Evolutionary conservation across 2,888 invertebrate species (phyloP).

Genomic region (Ectemnius continuus): DNA sequence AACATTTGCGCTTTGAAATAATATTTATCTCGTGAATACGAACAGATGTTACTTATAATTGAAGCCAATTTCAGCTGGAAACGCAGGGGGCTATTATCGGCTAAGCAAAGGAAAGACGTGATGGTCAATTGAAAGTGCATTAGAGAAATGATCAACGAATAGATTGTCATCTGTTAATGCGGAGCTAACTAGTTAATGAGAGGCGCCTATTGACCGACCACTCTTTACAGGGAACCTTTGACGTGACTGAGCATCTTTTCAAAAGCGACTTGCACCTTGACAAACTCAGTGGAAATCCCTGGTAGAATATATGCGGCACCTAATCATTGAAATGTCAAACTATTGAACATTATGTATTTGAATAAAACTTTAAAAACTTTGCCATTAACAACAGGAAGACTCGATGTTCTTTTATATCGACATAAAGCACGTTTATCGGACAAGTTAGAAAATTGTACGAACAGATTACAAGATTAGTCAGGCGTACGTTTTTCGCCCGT

Average conservation of each 20-base stretch:
- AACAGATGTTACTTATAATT: too few relatives aligned
- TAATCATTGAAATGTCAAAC: too few relatives aligned
- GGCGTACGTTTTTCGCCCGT: conserved; percentile 8
- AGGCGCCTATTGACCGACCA: conserved; percentile 65
- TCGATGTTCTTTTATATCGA: too few relatives aligned
- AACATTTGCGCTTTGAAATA: too few relatives aligned
- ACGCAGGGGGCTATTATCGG: conserved; percentile 23
- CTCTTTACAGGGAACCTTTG: conserved; percentile 64
- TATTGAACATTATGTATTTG: too few relatives aligned
- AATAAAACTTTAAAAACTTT: too few relatives aligned
- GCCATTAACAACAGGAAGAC: too few relatives aligned
- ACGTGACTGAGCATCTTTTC: conserved; percentile 69
- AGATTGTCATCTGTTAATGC: conserved; percentile 72
- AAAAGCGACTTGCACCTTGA: conserved; percentile 37
- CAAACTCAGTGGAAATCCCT: neutral
- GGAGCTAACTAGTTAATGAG: conserved; percentile 75
- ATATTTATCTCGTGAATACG: too few relatives aligned
- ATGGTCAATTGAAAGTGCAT: conserved; percentile 68
- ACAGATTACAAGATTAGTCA: too few relatives aligned
- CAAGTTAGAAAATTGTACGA: neutral
- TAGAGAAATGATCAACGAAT: conserved; percentile 71
- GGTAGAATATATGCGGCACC: too few relatives aligned
- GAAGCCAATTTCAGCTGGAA: too few relatives aligned
- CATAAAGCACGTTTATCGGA: too few relatives aligned
- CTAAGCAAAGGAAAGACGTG: neutral